Percentiles rank a stretch among this genome's conserved stretches.
phyloP scores from a whole-genome alignment of 2,797 vertebrate genomes.

The Picus viridis region DNA sequence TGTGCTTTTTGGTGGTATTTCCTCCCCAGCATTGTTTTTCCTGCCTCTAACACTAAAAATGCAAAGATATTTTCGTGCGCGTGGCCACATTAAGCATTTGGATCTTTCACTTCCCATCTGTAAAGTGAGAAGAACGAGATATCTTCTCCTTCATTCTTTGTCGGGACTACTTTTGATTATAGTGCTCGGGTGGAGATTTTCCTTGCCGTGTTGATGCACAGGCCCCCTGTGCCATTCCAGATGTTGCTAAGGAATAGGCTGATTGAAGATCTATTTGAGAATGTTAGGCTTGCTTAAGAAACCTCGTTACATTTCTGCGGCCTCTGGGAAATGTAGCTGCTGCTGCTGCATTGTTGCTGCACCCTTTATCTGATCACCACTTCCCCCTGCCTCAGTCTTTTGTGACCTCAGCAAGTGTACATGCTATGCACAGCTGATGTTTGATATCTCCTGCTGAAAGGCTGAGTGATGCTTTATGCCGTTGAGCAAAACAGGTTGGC shows the following conservation, averaged over 20 bases:
- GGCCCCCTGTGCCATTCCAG: background rate
- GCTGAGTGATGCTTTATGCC: background rate
- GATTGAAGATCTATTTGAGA: background rate
- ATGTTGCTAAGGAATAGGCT: background rate
- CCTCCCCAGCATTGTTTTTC: constrained; percentile 17
- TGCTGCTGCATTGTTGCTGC: fast-evolving
- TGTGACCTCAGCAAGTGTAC: background rate
- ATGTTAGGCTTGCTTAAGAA: background rate
- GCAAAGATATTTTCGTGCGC: background rate
- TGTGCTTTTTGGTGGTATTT: constrained; percentile 48
- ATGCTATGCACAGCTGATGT: background rate
- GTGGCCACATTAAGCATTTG: background rate
- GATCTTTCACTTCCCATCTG: background rate
- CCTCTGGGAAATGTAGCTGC: background rate
- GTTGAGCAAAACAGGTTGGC: background rate
- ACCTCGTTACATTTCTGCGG: background rate
- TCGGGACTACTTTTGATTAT: background rate
- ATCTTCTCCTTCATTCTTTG: background rate
- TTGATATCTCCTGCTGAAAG: background rate
- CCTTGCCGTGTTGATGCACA: background rate
- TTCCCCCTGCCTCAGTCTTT: background rate
- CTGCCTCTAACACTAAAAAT: constrained; percentile 17
- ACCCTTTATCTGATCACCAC: background rate
- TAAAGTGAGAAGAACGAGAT: background rate
- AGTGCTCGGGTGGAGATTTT: background rate